phyloP scores from a whole-genome alignment of 2,113 vertebrate genomes.

The Chamaea fasciata region DNA sequence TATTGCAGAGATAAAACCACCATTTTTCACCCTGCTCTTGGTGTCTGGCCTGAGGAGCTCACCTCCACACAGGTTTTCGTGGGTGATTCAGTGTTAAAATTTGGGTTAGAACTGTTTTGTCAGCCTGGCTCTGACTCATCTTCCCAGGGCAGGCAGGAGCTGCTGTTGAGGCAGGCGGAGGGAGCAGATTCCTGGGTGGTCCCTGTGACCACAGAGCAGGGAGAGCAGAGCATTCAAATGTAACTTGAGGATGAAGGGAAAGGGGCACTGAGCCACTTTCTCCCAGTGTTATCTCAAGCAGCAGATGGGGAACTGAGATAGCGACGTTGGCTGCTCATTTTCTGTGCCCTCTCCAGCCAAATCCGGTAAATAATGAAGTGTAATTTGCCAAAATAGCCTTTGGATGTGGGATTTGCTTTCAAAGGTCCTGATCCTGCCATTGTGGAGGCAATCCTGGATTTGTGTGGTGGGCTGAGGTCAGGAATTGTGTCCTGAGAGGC shows the following conservation, averaged over 20 bases:
- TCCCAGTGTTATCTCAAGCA: slow-evolving; percentile 42
- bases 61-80: not conserved
- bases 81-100: not conserved
- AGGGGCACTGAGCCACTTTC: slow-evolving; percentile 58
- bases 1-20: not conserved
- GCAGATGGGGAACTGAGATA: slow-evolving; percentile 51
- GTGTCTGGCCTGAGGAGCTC: not conserved
- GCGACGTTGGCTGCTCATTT: not conserved
- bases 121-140: not conserved
- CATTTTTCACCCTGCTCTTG: not conserved
- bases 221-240: slow-evolving; percentile 35
- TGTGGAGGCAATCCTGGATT: not conserved
- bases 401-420: not conserved
- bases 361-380: slow-evolving; percentile 40
- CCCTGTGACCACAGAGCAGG: slow-evolving; percentile 21
- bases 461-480: not conserved
- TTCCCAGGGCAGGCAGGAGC: not conserved
- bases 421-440: not conserved
- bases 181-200: slow-evolving; percentile 60
- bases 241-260: slow-evolving; percentile 58
- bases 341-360: slow-evolving; percentile 8
- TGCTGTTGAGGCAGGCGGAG: not conserved
- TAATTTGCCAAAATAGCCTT: slow-evolving; percentile 30
- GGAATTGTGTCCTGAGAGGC: not conserved
- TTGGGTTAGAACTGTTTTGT: not conserved